Conservation (phyloP, 23 tunicate species). For the Trididemnum clinides region DNA sequence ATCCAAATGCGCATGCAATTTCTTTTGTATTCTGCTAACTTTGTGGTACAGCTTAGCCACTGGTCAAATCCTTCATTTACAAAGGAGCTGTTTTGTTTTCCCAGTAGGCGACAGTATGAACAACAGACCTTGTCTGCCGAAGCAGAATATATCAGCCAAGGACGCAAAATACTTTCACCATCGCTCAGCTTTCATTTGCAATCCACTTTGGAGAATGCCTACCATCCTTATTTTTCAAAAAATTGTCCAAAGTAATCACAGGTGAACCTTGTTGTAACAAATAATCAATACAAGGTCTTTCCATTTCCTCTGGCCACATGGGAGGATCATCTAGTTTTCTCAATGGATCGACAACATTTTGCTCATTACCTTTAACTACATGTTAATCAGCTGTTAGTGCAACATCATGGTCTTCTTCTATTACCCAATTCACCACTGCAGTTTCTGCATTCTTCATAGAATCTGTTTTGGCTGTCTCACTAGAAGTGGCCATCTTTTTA, state of each 20-base stretch:
- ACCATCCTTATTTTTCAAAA: conserved; percentile 35
- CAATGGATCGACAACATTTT: too few relatives aligned
- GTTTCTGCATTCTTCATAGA: too few relatives aligned
- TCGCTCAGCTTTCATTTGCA: conserved; percentile 32
- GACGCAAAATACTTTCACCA: conserved; percentile 37
- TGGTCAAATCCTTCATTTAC: neutral
- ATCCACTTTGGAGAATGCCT: conserved; percentile 22
- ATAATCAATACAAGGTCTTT: too few relatives aligned
- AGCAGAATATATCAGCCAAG: conserved; percentile 35
- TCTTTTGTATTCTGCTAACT: neutral
- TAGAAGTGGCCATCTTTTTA: too few relatives aligned
- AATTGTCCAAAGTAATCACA: neutral
- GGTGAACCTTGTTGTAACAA: conserved; percentile 3
- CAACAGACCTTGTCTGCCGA: conserved; percentile 39
- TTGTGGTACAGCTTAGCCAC: conserved; percentile 16
- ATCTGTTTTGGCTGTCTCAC: too few relatives aligned
- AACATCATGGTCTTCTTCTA: too few relatives aligned
- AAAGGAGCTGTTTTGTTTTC: neutral
- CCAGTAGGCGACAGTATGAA: conserved; percentile 28
- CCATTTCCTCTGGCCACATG: too few relatives aligned
- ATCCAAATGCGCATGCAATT: conserved; percentile 1
- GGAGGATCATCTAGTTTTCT: too few relatives aligned
- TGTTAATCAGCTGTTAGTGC: too few relatives aligned
- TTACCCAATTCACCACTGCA: too few relatives aligned
- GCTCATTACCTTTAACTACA: too few relatives aligned